phyloP scores from a whole-genome alignment of 1,140 invertebrate species.

The Rhynchophorus ferrugineus region DNA sequence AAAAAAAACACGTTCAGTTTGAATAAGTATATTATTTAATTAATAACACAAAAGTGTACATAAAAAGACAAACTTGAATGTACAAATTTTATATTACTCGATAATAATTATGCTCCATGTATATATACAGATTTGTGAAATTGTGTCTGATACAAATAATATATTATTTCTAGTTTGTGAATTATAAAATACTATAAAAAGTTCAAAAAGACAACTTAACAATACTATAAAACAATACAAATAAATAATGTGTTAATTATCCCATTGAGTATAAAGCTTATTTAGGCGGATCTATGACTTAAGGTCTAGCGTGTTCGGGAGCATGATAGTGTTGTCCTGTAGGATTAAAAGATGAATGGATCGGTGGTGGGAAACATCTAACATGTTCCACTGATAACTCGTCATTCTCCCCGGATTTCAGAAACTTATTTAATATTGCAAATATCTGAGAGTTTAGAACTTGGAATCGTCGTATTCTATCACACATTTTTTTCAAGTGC shows the following conservation, averaged over 20 bases:
- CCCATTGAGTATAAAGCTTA: too few species aligned
- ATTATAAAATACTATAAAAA: slow-evolving; percentile 23
- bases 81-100: slow-evolving; percentile 5
- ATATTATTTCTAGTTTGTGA: slow-evolving; percentile 5
- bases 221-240: slow-evolving; percentile 22
- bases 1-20: too few species aligned
- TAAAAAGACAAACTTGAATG: not conserved
- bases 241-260: slow-evolving; percentile 15
- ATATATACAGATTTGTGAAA: slow-evolving; percentile 5
- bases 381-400: slow-evolving; percentile 91
- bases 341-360: slow-evolving; percentile 65
- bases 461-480: slow-evolving; percentile 94
- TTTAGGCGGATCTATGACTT: too few species aligned
- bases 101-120: not conserved
- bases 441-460: slow-evolving; percentile 98
- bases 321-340: slow-evolving; percentile 52
- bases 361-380: slow-evolving; percentile 90
- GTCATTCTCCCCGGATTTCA: slow-evolving; percentile 77
- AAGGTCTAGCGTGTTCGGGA: slow-evolving; percentile 49
- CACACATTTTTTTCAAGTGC: slow-evolving; percentile 94
- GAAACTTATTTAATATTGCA: slow-evolving; percentile 92
- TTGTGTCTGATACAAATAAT: slow-evolving; percentile 10
- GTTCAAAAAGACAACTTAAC: slow-evolving; percentile 21
- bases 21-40: too few species aligned
- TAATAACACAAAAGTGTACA: too few species aligned